Percentiles rank a stretch among this genome's conserved stretches.
phyloP scores from a whole-genome alignment of 2,797 vertebrate species.

The Pangasius sanitwongsei region DNA sequence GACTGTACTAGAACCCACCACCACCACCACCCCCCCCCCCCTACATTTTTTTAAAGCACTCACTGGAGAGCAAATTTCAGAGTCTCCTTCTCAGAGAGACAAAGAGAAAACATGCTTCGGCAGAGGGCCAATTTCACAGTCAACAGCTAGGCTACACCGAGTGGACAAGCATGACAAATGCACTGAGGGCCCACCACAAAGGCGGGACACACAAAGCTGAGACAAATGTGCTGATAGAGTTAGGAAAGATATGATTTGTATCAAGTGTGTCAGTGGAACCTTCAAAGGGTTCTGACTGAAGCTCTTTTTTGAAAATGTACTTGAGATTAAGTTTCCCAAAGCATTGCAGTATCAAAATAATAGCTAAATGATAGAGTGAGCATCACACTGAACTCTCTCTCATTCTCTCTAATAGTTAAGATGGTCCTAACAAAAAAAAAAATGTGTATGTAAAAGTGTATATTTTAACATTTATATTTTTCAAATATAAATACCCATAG shows the following conservation, averaged over 20 bases:
- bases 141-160: slow-evolving; percentile 37
- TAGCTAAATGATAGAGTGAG: background rate
- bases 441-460: background rate
- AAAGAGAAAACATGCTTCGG: slow-evolving; percentile 16
- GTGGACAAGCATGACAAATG: slow-evolving; percentile 41
- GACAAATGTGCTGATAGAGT: slow-evolving; percentile 7
- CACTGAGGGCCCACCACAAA: slow-evolving; percentile 26
- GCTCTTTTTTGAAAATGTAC: background rate
- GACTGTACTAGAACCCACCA: background rate
- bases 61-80: background rate
- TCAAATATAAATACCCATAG: background rate
- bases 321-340: background rate
- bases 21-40: background rate
- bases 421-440: background rate
- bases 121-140: slow-evolving; percentile 53
- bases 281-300: background rate
- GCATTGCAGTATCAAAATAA: background rate
- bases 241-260: slow-evolving; percentile 7
- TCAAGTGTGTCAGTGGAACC: background rate
- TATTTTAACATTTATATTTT: background rate
- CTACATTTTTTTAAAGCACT: background rate
- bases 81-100: slow-evolving; percentile 19
- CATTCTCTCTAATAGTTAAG: background rate
- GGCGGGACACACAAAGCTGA: slow-evolving; percentile 15
- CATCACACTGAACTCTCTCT: background rate